phyloP scores from a whole-genome alignment of 2,888 invertebrate species.

The Eucriotettix oculatus region DNA sequence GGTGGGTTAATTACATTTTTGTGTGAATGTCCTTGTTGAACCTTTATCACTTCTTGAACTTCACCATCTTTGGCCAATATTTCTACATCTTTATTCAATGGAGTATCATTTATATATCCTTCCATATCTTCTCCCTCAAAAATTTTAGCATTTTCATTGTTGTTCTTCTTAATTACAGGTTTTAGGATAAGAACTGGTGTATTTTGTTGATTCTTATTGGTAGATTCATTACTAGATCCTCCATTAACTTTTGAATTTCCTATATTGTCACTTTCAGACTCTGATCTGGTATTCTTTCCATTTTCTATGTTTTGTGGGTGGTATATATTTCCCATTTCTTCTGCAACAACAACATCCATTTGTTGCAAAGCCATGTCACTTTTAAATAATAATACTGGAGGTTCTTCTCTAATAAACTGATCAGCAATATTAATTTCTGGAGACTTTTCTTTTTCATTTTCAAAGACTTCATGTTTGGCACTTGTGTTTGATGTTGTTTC shows the following conservation, averaged over 20 bases:
- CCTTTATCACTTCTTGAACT: no score
- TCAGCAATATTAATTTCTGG: not conserved
- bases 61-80: no score
- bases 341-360: constrained; percentile 3
- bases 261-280: not conserved
- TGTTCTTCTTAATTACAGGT: no score
- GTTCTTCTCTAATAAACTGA: not conserved
- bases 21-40: no score
- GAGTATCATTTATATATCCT: no score
- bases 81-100: no score
- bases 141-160: no score
- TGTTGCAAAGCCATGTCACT: constrained; percentile 5
- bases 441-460: not conserved
- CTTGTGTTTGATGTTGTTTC: not conserved
- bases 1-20: no score
- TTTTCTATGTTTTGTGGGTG: not conserved
- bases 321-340: not conserved
- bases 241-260: not conserved
- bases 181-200: not conserved
- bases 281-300: not conserved
- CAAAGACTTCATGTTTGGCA: not conserved
- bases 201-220: not conserved
- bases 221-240: not conserved
- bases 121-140: no score
- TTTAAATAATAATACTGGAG: constrained; percentile 1